Evolutionary conservation across 2,888 invertebrate genomes (phyloP).

Genomic region (Eristalinus aeneus): DNA sequence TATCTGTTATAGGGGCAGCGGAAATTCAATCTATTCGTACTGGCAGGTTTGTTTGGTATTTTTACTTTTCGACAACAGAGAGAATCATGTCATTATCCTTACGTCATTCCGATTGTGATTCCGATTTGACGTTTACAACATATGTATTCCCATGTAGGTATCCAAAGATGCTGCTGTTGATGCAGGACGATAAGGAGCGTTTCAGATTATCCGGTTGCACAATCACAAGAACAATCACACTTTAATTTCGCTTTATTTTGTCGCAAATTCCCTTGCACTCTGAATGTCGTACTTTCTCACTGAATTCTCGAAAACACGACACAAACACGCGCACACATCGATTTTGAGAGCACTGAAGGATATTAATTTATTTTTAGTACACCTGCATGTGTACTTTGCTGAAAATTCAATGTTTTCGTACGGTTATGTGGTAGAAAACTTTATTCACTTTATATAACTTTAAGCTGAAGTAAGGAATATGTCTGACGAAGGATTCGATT

Average conservation of each 20-base stretch:
- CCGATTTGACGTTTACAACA: slow-evolving; percentile 61
- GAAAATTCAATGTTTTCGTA: slow-evolving; percentile 23
- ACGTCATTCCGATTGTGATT: slow-evolving; percentile 66
- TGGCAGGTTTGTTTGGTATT: not conserved
- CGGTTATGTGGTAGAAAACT: not conserved
- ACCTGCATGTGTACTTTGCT: not conserved
- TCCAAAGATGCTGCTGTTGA: slow-evolving; percentile 41
- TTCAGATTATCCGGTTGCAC: slow-evolving; percentile 49
- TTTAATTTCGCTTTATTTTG: slow-evolving; percentile 10
- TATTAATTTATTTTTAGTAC: slow-evolving; percentile 44
- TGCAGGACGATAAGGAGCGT: slow-evolving; percentile 16
- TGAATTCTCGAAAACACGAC: slow-evolving; percentile 30
- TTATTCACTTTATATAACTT: slow-evolving; percentile 37
- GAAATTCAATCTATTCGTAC: not conserved
- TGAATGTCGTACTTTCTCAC: not conserved
- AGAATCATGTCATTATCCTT: slow-evolving; percentile 42
- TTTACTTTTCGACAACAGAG: slow-evolving; percentile 25
- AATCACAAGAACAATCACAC: slow-evolving; percentile 35
- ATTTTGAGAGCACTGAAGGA: slow-evolving; percentile 41
- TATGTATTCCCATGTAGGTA: slow-evolving; percentile 49
- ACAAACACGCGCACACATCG: slow-evolving; percentile 60
- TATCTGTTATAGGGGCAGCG: not conserved
- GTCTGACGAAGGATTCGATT: slow-evolving; percentile 12
- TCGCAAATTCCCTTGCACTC: not conserved
- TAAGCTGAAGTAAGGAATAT: not conserved